Evolutionary conservation across 2,888 invertebrate genomes (phyloP).

Genomic region (Drosophila borealis): DNA sequence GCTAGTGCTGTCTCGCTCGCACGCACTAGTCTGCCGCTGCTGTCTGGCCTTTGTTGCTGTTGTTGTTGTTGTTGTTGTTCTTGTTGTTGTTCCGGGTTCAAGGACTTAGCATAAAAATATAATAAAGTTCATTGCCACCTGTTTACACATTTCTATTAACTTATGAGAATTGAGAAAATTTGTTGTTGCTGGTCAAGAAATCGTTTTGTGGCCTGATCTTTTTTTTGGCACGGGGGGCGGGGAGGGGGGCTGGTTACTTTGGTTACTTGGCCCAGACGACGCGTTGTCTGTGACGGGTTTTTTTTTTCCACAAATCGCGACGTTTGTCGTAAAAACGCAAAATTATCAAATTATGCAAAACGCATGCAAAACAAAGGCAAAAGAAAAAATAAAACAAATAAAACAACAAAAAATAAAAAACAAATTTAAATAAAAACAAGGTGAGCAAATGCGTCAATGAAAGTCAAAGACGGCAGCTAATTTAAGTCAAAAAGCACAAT

Average conservation of each 20-base stretch:
- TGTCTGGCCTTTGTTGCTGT: constrained; percentile 3
- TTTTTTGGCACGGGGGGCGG: not conserved
- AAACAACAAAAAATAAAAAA: constrained; percentile 40
- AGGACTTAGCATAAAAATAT: constrained; percentile 67
- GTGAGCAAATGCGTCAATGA: constrained; percentile 77
- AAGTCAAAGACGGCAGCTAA: constrained; percentile 62
- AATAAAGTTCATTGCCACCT: constrained; percentile 76
- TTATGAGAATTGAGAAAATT: constrained; percentile 44
- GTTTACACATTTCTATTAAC: constrained; percentile 71
- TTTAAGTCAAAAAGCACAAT: constrained; percentile 52
- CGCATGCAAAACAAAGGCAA: constrained; percentile 50
- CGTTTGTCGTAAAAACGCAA: constrained; percentile 45
- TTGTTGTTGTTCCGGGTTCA: constrained; percentile 62
- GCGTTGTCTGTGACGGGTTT: constrained; percentile 57
- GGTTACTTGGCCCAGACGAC: constrained; percentile 36
- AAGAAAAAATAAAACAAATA: not conserved
- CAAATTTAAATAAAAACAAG: constrained; percentile 69
- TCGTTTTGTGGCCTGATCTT: constrained; percentile 38
- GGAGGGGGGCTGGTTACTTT: not conserved
- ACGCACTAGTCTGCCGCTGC: not conserved
- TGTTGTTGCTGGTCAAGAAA: constrained; percentile 24
- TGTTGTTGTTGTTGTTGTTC: constrained; percentile 24
- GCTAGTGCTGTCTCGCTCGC: constrained; percentile 38
- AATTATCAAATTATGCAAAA: constrained; percentile 69
- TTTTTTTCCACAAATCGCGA: not conserved